Evolutionary conservation across 2,113 vertebrate genomes (phyloP), one percentile per base, ranked within the genome.

Genomic region (Pantherophis guttatus): DNA sequence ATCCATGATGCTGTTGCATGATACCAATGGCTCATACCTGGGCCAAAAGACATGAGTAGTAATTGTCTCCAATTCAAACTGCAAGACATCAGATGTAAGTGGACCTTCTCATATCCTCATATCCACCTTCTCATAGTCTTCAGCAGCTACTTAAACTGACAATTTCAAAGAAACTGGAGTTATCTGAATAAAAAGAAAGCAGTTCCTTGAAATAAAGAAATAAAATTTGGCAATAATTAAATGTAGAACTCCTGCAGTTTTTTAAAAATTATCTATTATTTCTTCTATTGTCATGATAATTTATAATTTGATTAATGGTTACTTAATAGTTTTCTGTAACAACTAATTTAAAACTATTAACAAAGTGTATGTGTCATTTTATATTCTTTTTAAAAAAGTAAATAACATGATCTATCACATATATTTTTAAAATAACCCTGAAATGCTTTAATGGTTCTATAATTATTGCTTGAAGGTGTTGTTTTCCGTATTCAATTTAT

Each of bases 271-370:
- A 5, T 59, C 39, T 87, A 93, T 17, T 53, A 23, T 65, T 39
- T 75, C n/a, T 39, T n/a, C 26, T n/a, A 52, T 65, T 93, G 52
- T 58, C 59, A 88, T 48, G 24, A 75, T 91, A 87, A 93, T 58
- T 88, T 48, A 88, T 75, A 11, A 70, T 50, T 88, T 55, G 19
- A 53, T 93, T 91, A 81, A 91, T 75, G 87, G 24, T 52, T 57
- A 58, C 3, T 87, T 93, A 88, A 57, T 90, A 54, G 62, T 29
- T 91, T 17, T 93, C 23, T 70, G 54, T 88, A 91, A 91, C 44
- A 90, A 50, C 4, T 3, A 10, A 59, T 53, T 53, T 55, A 23
- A 12, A 13, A 59, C 54, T 90, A 15, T 8, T 90, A 91, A 87
- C 39, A 70, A 54, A 53, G 23, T 29, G 70, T 87, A 48, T 91